A percentile compares a stretch with the other conserved stretches of the same genome.
Conservation (phyloP, 2,797 vertebrate species). For the Ptychadena robeensis region DNA sequence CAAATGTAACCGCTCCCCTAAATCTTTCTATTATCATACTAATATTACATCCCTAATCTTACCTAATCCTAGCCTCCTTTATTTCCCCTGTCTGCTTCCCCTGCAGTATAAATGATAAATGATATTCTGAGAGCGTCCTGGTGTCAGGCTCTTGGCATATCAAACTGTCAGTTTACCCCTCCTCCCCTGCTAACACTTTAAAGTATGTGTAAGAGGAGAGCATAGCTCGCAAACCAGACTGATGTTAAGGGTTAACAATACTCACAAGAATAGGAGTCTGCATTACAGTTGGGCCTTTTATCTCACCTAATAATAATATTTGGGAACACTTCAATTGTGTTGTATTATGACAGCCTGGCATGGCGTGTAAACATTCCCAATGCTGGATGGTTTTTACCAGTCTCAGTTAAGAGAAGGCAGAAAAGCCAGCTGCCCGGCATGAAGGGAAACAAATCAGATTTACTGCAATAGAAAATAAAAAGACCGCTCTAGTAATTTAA, state of each 20-base stretch:
- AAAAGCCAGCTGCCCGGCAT: neutral
- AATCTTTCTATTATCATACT: constrained; percentile 38
- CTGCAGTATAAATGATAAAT: constrained; percentile 60
- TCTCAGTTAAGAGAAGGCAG: neutral
- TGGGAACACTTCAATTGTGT: neutral
- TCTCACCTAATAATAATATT: neutral
- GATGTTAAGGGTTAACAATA: constrained; percentile 35
- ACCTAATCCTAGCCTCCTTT: constrained; percentile 48
- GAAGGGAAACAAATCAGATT: neutral
- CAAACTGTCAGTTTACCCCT: constrained; percentile 59
- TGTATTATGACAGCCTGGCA: neutral
- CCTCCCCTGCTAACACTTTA: constrained; percentile 41
- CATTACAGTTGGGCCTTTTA: neutral
- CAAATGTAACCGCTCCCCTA: constrained; percentile 36
- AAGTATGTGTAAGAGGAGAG: constrained; percentile 17
- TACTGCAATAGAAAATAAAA: neutral
- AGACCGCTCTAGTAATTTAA: too few relatives aligned
- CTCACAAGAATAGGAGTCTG: neutral
- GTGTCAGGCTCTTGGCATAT: constrained; percentile 60
- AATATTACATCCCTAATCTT: constrained; percentile 53
- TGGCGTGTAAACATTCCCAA: neutral
- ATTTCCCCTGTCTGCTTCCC: constrained; percentile 49
- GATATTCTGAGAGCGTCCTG: constrained; percentile 52
- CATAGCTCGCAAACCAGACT: neutral
- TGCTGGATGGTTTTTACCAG: neutral